Evolutionary conservation across 2,797 vertebrate genomes (phyloP), one percentile per base, ranked within the genome.

Genomic region (Stomatorhinus walkeri): DNA sequence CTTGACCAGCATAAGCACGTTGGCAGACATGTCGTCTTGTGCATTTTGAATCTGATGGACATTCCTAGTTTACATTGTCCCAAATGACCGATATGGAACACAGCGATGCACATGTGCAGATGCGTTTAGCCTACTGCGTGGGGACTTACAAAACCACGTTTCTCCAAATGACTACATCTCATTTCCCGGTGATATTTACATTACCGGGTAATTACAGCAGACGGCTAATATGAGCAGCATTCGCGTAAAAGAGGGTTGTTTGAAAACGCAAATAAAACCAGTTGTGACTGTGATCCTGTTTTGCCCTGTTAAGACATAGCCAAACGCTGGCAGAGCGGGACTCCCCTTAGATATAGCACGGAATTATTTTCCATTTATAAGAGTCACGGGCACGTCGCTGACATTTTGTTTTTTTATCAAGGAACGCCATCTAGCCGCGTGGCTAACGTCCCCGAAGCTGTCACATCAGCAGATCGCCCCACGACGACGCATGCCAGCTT

Each of bases 401-500:
- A 97, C 97, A 98, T 97, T 96, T 97, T 91, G 88, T 93, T 92
- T 46, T 46, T 46, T 46, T 97, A 98, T 97, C 96, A 97, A 97
- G 97, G 96, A 98, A 98, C 96, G 97, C 97, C 98, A 98, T 99
- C 98, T 98, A 96, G 96, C 96, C 97, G 97, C 97, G 97, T 97
- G 97, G 96, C 97, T 98, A 98, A 99, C 98, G 98, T 98, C 97
- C 98, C 97, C 94, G 95, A 96, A 97, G 97, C 97, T 98, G 98
- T 97, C 98, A 97, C 95, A 97, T 97, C 97, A 96, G 96, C 96
- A 95, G 96, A 97, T 97, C 96, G 95, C 93, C 36, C 95, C 95
- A 90, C 95, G 93, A 95, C 94, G 97, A 95, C 94, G 97, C 97
- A 96, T 98, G 97, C 97, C 98, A 99, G 97, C 96, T 96, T 96